Base-by-base conservation (phyloP, 2,888 invertebrate genomes). In the Ennomos fuscantarius region DNA sequence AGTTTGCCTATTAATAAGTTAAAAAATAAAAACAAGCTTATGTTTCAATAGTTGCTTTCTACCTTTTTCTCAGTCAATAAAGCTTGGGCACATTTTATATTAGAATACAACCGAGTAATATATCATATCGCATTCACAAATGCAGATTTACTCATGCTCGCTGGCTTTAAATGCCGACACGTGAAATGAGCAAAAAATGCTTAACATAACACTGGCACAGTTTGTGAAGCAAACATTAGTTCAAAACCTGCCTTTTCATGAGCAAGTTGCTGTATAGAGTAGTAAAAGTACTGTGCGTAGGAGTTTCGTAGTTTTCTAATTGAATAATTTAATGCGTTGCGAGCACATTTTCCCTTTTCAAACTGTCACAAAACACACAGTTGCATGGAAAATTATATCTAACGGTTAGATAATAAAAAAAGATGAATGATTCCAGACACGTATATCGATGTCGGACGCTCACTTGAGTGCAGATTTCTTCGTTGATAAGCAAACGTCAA, bases 131-230 rank as follows among this genome's bases (percentile, higher is more conserved):
- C n/a, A 44, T 52, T 55, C 41, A 36, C 42, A 39, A 56, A 45
- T 51, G 48, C 47, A 54, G 54, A 54, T 61, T 59, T 46, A 36
- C 13, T 35, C 43, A 13, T 50, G 31, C 47, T 31, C 37, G 15
- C 49, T 44, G 9, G 24, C 34, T 55, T 46, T 45, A 58, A 45
- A 54, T 59, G 54, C 46, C 36, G 32, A 45, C 35, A 11, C 48
- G 35, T 32, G 15, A 50, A 50, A 55, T 55, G 34, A 49, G 55
- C 48, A 55, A 50, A 55, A 49, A 55, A 54, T 36, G 36, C 35
- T 53, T 37, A n/a, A 11, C 43, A 36, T 11, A 47, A 32, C 36
- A 45, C 34, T 13, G 12, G 8, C 12, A 24, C 39, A 44, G 46
- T 32, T 41, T 46, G 41, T 36, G 32, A 10, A 40, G 42, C 41